Conservation (phyloP, 2,888 invertebrate genomes). For the Drosophila peninsularis region DNA sequence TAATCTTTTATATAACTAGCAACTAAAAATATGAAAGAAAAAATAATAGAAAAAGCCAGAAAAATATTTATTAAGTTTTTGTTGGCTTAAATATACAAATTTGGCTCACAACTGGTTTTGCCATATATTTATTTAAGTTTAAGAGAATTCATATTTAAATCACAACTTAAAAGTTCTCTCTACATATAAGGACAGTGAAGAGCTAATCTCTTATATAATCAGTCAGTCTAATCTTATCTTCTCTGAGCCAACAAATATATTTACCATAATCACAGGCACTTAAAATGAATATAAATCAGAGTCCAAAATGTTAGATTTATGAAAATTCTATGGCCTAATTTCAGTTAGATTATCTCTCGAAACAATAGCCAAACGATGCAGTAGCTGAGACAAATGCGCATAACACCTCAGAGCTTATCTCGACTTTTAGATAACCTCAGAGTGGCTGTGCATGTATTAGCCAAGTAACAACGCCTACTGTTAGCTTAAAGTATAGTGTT, state of each 20-base stretch:
- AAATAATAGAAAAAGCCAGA: background rate
- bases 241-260: background rate
- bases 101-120: background rate
- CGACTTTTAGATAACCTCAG: slow-evolving; percentile 39
- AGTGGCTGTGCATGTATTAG: slow-evolving; percentile 26
- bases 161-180: background rate
- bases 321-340: background rate
- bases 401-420: slow-evolving; percentile 20
- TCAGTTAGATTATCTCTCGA: background rate
- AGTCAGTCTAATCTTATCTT: slow-evolving; percentile 1
- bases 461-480: slow-evolving; percentile 49
- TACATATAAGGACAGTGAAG: background rate
- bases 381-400: slow-evolving; percentile 1
- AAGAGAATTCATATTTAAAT: slow-evolving; percentile 5
- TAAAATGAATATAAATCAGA: background rate
- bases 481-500: slow-evolving; percentile 62
- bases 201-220: background rate
- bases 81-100: background rate
- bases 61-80: background rate
- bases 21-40: background rate
- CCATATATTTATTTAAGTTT: background rate
- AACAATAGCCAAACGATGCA: slow-evolving; percentile 1
- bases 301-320: background rate
- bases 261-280: background rate
- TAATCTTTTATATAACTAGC: background rate